These are phyloP conservation scores for Corythoichthys intestinalis DNA, from an alignment of 2,113 vertebrate genomes.

Conservation along the genomic window DNA sequence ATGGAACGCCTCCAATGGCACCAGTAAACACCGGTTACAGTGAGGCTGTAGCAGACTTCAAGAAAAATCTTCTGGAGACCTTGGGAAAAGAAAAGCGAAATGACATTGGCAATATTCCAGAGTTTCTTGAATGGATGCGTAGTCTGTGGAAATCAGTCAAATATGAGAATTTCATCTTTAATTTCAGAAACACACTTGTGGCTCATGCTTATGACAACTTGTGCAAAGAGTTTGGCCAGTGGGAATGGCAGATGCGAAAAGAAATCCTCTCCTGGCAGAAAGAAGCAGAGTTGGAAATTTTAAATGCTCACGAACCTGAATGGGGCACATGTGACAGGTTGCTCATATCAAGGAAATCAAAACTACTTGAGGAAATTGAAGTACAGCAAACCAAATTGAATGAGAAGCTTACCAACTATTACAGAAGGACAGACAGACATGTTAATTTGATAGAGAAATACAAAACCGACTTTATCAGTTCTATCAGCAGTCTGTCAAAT, in stretches of 20 bases:
- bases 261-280: constrained; percentile 31
- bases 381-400: constrained; percentile 5
- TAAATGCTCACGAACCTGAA: constrained; percentile 26
- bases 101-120: constrained; percentile 17
- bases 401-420: constrained; percentile 37
- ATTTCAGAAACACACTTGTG: constrained; percentile 57
- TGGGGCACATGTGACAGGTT: not conserved
- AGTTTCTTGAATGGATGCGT: constrained; percentile 50
- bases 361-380: constrained; percentile 1
- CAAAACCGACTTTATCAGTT: constrained; percentile 47
- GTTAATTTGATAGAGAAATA: constrained; percentile 60
- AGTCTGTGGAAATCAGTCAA: constrained; percentile 65
- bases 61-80: constrained; percentile 44
- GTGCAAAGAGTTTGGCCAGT: constrained; percentile 37
- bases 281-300: constrained; percentile 39
- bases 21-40: constrained; percentile 65
- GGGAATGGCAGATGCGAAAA: constrained; percentile 63
- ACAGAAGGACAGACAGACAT: constrained; percentile 30
- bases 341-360: not conserved
- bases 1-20: constrained; percentile 68
- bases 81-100: not conserved
- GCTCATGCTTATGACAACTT: constrained; percentile 45
- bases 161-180: constrained; percentile 67
- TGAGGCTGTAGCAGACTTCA: constrained; percentile 48
- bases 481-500: constrained; percentile 25